phyloP scores from a whole-genome alignment of 2,113 vertebrate species.

The Rhynchopsitta pachyrhyncha region DNA sequence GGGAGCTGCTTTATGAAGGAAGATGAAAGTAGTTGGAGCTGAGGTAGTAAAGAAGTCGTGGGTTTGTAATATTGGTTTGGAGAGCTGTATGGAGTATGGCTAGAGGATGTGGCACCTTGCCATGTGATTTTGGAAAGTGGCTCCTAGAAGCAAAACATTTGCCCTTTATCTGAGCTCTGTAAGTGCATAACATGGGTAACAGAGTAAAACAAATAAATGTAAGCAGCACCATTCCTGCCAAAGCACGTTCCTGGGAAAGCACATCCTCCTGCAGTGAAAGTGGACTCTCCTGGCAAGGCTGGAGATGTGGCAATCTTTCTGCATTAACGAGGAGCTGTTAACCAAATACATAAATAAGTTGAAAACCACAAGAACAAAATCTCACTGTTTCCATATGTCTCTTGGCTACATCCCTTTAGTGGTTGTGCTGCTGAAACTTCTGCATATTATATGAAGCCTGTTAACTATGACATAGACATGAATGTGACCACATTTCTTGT shows the following conservation, averaged over 20 bases:
- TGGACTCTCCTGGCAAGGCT: neutral
- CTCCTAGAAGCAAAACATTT: neutral
- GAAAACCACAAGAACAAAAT: slow-evolving; percentile 23
- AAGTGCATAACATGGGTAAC: neutral
- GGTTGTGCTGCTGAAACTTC: slow-evolving; percentile 12
- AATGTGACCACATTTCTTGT: neutral
- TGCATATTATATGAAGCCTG: neutral
- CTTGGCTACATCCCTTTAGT: neutral
- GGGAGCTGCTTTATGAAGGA: fast-evolving
- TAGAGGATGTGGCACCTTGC: neutral
- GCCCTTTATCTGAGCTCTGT: neutral
- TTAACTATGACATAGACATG: slow-evolving; percentile 7
- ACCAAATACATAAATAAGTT: slow-evolving; percentile 31
- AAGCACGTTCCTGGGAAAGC: neutral
- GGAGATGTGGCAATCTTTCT: neutral
- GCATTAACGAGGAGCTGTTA: neutral
- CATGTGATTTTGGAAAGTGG: neutral
- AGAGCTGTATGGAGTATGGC: neutral
- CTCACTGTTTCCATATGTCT: slow-evolving; percentile 9
- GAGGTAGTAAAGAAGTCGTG: neutral
- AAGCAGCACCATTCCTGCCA: neutral
- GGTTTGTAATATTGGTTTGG: neutral
- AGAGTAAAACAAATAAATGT: neutral
- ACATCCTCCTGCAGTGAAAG: slow-evolving; percentile 7
- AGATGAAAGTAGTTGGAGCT: neutral